Conservation (phyloP, 2,113 vertebrate species). For the Eclectus roratus region DNA sequence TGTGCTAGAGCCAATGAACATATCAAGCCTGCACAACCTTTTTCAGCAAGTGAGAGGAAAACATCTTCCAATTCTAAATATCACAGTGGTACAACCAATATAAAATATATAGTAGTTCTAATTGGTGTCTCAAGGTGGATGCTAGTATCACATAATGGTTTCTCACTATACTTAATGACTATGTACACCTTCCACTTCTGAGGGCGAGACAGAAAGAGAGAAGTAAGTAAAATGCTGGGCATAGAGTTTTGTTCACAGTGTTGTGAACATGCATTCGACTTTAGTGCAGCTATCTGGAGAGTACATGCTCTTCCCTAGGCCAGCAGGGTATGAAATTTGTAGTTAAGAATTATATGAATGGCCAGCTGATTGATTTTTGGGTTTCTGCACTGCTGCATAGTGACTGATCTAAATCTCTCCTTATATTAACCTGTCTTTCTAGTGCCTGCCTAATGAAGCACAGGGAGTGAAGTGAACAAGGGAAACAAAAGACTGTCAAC, state of each 20-base stretch:
- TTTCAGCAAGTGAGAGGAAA: not conserved
- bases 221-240: fast-evolving
- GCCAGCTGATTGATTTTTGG: not conserved
- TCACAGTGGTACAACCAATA: not conserved
- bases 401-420: not conserved
- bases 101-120: fast-evolving
- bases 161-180: too few relatives aligned
- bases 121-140: not conserved
- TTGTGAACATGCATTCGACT: not conserved
- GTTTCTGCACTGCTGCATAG: not conserved
- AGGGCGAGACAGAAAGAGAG: not conserved
- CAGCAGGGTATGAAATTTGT: not conserved
- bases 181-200: not conserved
- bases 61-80: not conserved
- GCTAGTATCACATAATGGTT: fast-evolving
- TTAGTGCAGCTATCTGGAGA: not conserved
- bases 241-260: fast-evolving
- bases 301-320: not conserved
- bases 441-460: constrained; percentile 55
- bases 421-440: constrained; percentile 3
- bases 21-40: fast-evolving
- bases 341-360: not conserved
- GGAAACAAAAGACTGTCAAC: not conserved
- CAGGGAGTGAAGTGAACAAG: not conserved
- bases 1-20: not conserved